phyloP scores from a whole-genome alignment of 2,797 vertebrate genomes.

The Ceryle rudis region DNA sequence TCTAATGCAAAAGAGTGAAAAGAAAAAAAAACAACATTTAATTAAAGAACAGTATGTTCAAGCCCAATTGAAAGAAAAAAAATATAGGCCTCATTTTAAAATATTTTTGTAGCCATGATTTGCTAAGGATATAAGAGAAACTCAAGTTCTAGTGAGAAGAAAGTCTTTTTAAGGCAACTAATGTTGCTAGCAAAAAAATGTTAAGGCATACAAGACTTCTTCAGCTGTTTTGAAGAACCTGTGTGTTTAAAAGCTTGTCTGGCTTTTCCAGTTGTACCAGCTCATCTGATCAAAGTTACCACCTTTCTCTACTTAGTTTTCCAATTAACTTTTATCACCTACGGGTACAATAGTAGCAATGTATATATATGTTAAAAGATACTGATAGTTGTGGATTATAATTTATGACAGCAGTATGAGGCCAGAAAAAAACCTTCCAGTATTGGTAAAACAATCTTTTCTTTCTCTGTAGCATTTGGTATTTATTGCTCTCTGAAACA shows the following conservation, averaged over 20 bases:
- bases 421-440: neutral
- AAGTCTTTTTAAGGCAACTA: neutral
- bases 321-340: slow-evolving; percentile 20
- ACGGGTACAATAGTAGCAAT: neutral
- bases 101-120: neutral
- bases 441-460: neutral
- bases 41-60: neutral
- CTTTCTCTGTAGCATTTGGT: neutral
- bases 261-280: slow-evolving; percentile 43
- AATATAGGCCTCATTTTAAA: neutral
- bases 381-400: neutral
- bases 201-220: neutral
- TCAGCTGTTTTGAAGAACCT: neutral
- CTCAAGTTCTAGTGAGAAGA: neutral
- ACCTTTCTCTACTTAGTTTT: slow-evolving; percentile 22
- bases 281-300: slow-evolving; percentile 11
- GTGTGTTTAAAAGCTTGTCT: neutral
- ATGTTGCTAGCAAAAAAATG: neutral
- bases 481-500: neutral
- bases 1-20: neutral
- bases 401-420: neutral
- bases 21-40: neutral
- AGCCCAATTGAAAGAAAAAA: neutral
- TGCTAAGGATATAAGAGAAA: neutral
- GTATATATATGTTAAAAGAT: neutral